Evolutionary conservation across 2,113 vertebrate genomes (phyloP), one percentile per base, ranked within the genome.

Genomic region (Takifugu flavidus): DNA sequence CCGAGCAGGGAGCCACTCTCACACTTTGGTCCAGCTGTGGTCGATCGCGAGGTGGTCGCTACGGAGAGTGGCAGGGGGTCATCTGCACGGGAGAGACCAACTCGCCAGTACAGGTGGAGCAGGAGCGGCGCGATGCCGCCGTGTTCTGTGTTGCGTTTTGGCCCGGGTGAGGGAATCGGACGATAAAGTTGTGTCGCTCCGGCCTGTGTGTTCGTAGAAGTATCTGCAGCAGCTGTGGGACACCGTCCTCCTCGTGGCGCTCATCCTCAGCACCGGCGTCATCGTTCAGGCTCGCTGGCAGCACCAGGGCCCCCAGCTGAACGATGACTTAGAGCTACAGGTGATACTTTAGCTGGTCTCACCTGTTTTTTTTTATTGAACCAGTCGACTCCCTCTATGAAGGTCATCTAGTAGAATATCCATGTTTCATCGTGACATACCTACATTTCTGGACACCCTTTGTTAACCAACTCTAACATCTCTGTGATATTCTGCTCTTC

Each of bases 171-270:
- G 12, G 6, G 12, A 46, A 1, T 4, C 51, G 14, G 42, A 42
- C 20, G 5, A 12, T 53, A 1, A 31, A 1, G 8, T n/a, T 3
- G 39, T 0, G 10, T 2, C 28, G 25, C 10, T 52, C n/a, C 27
- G 31, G 15, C 13, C 15, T 56, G 31, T 63, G 20, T 29, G 13
- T 70, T 56, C 54, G 44, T 81, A 97, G 95, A 96, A 95, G 74
- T 95, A 94, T 65, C 92, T 98, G 72, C 95, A 98, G 90, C 93
- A 97, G 90, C 90, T 98, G 64, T 98, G 96, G 96, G 95, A 98
- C 50, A 94, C 94, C 1, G 94, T 98, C 76, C 86, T 98, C 67
- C 86, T 96, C 67, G 92, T 97, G 13, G 94, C 93, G 27, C 89
- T 97, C 72, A 90, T 98, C 67, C 89, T 98, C 70, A 93, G 94